phyloP scores from a whole-genome alignment of 2,113 vertebrate genomes.

The Dendropsophus ebraccatus region DNA sequence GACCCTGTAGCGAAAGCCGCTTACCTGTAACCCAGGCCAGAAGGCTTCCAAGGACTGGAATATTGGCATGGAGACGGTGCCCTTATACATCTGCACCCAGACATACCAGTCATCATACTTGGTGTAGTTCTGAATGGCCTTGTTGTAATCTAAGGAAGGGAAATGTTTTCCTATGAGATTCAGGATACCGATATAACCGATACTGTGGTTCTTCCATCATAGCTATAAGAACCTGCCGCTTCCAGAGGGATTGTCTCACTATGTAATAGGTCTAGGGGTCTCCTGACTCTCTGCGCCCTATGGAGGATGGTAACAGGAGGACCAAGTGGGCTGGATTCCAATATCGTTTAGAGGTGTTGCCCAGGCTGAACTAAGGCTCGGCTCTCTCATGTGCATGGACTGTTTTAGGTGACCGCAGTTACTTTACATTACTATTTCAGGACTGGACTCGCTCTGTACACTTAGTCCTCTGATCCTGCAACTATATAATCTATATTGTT shows the following conservation, averaged over 20 bases:
- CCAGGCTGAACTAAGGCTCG: no score
- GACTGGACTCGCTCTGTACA: no score
- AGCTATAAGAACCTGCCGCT: not conserved
- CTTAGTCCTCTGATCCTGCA: no score
- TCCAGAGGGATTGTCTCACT: not conserved
- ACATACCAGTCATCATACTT: constrained; percentile 98
- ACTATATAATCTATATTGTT: no score
- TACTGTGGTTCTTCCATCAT: not conserved
- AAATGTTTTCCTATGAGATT: not conserved
- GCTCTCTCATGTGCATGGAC: no score
- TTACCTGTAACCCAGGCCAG: constrained; percentile 97
- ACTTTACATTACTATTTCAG: no score
- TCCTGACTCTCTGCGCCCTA: no score
- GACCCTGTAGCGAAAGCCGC: not conserved
- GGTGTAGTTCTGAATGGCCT: constrained; percentile 94
- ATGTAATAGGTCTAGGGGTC: not conserved
- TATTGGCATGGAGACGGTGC: constrained; percentile 96
- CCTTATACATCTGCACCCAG: constrained; percentile 99
- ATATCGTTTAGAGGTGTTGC: no score
- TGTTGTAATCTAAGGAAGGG: constrained; percentile 83
- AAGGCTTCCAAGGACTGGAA: constrained; percentile 98
- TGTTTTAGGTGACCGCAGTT: no score
- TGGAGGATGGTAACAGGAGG: no score
- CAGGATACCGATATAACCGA: not conserved
- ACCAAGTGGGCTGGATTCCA: no score